Conservation (phyloP, 1,140 invertebrate genomes). For the Drosophila repleta region DNA sequence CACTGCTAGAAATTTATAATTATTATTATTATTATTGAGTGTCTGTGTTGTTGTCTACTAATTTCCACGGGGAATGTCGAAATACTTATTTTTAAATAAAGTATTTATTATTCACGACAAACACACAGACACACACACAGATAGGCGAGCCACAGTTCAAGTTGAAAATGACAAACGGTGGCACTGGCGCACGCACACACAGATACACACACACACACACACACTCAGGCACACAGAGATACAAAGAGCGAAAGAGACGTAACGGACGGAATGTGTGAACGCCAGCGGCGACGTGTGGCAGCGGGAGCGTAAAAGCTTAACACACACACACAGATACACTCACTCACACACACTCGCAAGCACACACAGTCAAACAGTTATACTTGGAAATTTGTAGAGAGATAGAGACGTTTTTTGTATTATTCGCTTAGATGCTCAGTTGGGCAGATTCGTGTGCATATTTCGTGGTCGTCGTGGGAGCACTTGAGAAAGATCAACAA, state of each 20-base stretch:
- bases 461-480: constrained; percentile 56
- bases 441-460: constrained; percentile 49
- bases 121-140: constrained; percentile 16
- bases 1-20: constrained; percentile 31
- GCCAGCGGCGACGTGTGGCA: constrained; percentile 12
- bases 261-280: constrained; percentile 21
- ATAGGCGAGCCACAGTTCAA: constrained; percentile 65
- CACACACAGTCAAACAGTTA: constrained; percentile 10
- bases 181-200: constrained; percentile 34
- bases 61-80: constrained; percentile 70
- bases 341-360: background rate
- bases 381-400: constrained; percentile 46
- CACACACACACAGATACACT: constrained; percentile 40
- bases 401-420: constrained; percentile 43
- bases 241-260: background rate
- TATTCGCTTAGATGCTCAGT: constrained; percentile 59
- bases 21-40: constrained; percentile 17
- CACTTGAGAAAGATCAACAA: constrained; percentile 72
- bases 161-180: constrained; percentile 55
- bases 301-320: constrained; percentile 62
- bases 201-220: constrained; percentile 5
- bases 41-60: constrained; percentile 46
- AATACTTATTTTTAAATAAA: constrained; percentile 80
- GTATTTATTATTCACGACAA: constrained; percentile 28
- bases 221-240: background rate